phyloP scores from a whole-genome alignment of 2,113 vertebrate genomes.

The Fregetta grallaria region DNA sequence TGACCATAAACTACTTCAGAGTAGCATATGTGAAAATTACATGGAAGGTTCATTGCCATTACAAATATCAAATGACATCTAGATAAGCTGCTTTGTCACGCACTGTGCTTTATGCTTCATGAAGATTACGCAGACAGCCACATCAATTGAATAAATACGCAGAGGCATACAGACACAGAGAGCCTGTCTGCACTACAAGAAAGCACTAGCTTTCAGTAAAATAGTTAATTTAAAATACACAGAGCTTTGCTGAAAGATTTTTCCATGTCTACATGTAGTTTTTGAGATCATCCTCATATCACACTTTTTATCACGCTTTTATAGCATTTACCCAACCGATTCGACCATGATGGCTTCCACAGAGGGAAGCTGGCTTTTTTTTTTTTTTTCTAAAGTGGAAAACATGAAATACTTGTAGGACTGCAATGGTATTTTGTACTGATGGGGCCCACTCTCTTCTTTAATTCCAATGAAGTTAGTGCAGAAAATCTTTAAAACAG shows the following conservation, averaged over 20 bases:
- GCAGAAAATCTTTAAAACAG: background rate
- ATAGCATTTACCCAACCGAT: background rate
- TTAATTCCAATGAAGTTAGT: background rate
- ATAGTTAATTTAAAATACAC: background rate
- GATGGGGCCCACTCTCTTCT: background rate
- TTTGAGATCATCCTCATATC: background rate
- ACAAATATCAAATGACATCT: background rate
- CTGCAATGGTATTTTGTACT: background rate
- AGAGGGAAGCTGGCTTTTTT: background rate
- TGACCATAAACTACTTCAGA: background rate
- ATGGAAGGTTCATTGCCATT: background rate
- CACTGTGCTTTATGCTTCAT: conserved; percentile 46
- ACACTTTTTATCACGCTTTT: background rate
- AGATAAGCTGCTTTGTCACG: background rate
- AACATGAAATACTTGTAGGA: background rate
- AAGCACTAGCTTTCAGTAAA: conserved; percentile 17
- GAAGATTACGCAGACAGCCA: conserved; percentile 18
- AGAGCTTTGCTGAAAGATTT: conserved; percentile 42
- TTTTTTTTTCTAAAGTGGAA: background rate
- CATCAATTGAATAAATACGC: conserved; percentile 32
- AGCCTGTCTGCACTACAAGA: background rate
- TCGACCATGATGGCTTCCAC: background rate
- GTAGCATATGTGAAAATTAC: background rate
- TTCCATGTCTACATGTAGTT: background rate
- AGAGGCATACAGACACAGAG: background rate